These are phyloP conservation scores for Kryptolebias ocellatus DNA, from an alignment of 2,797 vertebrate species.

Conservation along the genomic window DNA sequence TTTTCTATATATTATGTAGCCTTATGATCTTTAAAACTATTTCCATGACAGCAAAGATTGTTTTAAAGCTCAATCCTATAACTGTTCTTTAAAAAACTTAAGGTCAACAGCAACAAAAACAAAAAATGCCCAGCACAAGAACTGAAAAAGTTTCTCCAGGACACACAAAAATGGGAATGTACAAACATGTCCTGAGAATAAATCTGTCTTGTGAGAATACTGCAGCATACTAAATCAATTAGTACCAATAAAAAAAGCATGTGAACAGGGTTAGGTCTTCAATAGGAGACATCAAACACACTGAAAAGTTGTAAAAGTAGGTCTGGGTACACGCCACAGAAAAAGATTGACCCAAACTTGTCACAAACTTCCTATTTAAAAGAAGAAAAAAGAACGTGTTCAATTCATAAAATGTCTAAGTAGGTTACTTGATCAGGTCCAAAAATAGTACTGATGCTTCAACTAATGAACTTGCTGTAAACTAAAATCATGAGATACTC, in stretches of 20 bases:
- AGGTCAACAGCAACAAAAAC: constrained; percentile 1
- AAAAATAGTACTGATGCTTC: constrained; percentile 37
- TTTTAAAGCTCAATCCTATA: not conserved
- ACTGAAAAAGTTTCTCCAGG: not conserved
- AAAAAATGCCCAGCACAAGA: not conserved
- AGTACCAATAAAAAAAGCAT: constrained; percentile 52
- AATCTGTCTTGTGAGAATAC: constrained; percentile 29
- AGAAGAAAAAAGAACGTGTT: constrained; percentile 10
- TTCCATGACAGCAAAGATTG: not conserved
- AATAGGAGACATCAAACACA: constrained; percentile 40
- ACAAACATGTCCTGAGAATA: not conserved
- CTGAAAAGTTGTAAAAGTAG: constrained; percentile 41
- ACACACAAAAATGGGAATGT: not conserved
- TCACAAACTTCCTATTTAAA: constrained; percentile 33
- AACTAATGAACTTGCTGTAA: not conserved
- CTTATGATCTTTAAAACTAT: not conserved
- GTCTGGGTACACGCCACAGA: constrained; percentile 43
- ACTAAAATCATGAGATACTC: not conserved
- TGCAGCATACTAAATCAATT: constrained; percentile 45
- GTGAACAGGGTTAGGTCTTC: constrained; percentile 34
- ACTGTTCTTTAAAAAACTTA: not conserved
- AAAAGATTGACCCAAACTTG: constrained; percentile 32
- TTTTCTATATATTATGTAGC: not conserved
- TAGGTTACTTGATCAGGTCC: constrained; percentile 46
- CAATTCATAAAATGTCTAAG: constrained; percentile 40